phyloP scores from a whole-genome alignment of 2,113 vertebrate species.

The Siphamia tubifer region DNA sequence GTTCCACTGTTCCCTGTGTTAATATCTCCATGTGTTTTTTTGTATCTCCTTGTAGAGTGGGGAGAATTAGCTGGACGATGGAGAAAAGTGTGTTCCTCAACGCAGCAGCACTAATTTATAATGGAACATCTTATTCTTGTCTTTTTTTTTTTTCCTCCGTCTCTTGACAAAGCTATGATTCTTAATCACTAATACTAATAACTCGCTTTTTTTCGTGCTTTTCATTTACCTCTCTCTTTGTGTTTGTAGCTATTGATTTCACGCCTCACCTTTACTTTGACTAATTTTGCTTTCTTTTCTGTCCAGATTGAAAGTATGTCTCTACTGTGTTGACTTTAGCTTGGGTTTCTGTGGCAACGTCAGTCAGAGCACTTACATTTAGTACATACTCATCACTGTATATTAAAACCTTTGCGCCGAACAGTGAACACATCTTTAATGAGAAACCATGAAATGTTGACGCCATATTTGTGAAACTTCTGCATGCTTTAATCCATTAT shows the following conservation, averaged over 20 bases:
- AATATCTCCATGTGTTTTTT: conserved; percentile 76
- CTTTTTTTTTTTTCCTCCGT: conserved; percentile 25
- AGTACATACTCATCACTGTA: too few relatives aligned
- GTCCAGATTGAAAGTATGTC: conserved; percentile 55
- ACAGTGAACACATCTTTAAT: too few relatives aligned
- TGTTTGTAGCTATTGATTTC: conserved; percentile 53
- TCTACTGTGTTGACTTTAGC: conserved; percentile 44
- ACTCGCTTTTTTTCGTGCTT: conserved; percentile 32
- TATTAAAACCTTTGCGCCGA: too few relatives aligned
- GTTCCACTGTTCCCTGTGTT: conserved; percentile 64
- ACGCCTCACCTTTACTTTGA: conserved; percentile 35
- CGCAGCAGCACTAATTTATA: conserved; percentile 73
- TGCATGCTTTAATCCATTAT: too few relatives aligned
- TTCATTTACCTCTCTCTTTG: conserved; percentile 35
- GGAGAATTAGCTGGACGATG: conserved; percentile 77
- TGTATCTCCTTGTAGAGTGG: conserved; percentile 83
- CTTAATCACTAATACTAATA: conserved; percentile 44
- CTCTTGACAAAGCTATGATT: conserved; percentile 1
- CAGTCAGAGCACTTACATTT: neutral
- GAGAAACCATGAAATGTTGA: too few relatives aligned
- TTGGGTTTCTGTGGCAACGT: conserved; percentile 59
- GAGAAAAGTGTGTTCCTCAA: conserved; percentile 73
- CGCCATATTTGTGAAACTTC: too few relatives aligned
- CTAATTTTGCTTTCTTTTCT: conserved; percentile 54
- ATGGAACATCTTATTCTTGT: conserved; percentile 59